phyloP scores from a whole-genome alignment of 2,113 vertebrate genomes.

The Urocitellus parryii region DNA sequence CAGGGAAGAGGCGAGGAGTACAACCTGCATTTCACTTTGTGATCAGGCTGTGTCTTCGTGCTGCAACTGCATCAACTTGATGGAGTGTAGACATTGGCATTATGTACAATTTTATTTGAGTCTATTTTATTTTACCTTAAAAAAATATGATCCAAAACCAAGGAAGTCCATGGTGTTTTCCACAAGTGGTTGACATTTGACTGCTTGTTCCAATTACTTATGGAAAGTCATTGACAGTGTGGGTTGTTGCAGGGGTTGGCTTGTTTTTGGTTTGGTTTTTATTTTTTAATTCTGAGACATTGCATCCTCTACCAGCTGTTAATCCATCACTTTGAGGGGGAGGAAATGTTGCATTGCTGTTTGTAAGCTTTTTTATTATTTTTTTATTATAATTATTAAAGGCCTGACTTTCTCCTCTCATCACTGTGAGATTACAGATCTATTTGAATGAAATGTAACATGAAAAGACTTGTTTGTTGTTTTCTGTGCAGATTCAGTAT shows the following conservation, averaged over 20 bases:
- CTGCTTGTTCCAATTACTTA: constrained; percentile 87
- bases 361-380: constrained; percentile 91
- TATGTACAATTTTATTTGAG: constrained; percentile 93
- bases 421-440: constrained; percentile 90
- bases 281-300: constrained; percentile 88
- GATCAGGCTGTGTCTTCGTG: constrained; percentile 90
- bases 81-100: constrained; percentile 91
- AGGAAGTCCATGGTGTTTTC: constrained; percentile 88
- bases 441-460: constrained; percentile 87
- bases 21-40: constrained; percentile 87
- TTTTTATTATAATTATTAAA: constrained; percentile 92
- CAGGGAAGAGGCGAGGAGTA: constrained; percentile 85
- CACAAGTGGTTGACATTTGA: constrained; percentile 84
- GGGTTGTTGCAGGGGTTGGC: constrained; percentile 83
- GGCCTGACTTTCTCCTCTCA: constrained; percentile 89
- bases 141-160: constrained; percentile 67
- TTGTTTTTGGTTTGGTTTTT: constrained; percentile 77
- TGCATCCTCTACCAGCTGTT: constrained; percentile 88
- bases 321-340: constrained; percentile 85
- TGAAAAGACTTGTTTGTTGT: constrained; percentile 84
- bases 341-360: constrained; percentile 88
- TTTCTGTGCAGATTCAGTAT: constrained; percentile 88
- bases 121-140: constrained; percentile 92
- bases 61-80: constrained; percentile 87
- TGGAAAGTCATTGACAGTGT: constrained; percentile 87